phyloP scores from a whole-genome alignment of 2,113 vertebrate species.

The Pandion haliaetus region DNA sequence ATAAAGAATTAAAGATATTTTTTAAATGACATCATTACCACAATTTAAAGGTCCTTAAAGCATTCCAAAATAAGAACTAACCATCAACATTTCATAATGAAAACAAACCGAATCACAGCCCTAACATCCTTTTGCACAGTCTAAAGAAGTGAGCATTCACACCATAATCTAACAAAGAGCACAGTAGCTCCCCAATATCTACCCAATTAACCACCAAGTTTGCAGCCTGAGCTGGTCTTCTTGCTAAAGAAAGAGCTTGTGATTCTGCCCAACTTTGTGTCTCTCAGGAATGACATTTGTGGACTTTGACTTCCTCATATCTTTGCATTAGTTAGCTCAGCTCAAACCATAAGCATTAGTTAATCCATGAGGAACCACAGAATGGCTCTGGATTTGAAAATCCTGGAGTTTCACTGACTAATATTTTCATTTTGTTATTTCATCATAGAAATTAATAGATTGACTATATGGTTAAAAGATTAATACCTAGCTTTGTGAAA shows the following conservation, averaged over 20 bases:
- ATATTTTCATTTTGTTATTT: background rate
- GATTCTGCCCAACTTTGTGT: background rate
- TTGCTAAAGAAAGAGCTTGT: background rate
- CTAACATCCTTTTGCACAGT: background rate
- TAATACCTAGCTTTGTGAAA: background rate
- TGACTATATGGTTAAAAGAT: background rate
- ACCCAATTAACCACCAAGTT: background rate
- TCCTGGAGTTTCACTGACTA: background rate
- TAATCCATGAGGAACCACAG: background rate
- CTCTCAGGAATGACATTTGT: background rate
- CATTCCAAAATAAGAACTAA: background rate
- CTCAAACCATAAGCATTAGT: background rate
- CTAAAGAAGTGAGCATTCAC: background rate
- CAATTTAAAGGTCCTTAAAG: background rate
- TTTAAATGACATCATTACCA: background rate
- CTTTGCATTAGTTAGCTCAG: background rate
- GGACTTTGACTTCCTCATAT: background rate
- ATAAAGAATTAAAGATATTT: background rate
- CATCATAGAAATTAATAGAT: background rate
- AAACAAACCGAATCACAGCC: background rate
- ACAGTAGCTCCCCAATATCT: background rate
- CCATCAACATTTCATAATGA: background rate
- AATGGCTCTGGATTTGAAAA: background rate
- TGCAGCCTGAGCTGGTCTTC: background rate
- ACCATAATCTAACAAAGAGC: background rate